Evolutionary conservation across 1,140 invertebrate genomes (phyloP).

Genomic region (Bombus haemorrhoidalis): DNA sequence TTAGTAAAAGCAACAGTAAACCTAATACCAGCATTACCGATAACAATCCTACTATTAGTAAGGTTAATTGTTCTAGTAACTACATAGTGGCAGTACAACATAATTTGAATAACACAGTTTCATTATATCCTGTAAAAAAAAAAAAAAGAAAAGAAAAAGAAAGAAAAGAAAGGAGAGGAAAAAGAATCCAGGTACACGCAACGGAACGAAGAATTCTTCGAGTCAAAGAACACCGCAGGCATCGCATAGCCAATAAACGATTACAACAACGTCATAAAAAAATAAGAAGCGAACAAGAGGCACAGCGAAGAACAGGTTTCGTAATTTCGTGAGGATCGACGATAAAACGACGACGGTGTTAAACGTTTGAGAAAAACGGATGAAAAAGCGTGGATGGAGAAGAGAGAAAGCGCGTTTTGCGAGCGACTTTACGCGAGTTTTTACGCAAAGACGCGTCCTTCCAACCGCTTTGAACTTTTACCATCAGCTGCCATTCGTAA

Average conservation of each 20-base stretch:
- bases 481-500: too few species aligned
- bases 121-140: neutral
- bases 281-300: too few species aligned
- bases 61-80: neutral
- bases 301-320: neutral
- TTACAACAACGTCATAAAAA: neutral
- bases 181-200: neutral
- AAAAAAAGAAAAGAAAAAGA: accelerated
- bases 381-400: constrained; percentile 13
- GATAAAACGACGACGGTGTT: neutral
- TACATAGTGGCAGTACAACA: neutral
- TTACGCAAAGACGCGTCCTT: too few species aligned
- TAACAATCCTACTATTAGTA: neutral
- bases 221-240: neutral
- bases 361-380: neutral
- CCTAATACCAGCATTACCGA: neutral
- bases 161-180: neutral
- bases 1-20: neutral
- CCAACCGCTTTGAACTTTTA: too few species aligned
- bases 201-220: neutral
- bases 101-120: neutral
- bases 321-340: neutral
- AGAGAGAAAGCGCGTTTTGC: neutral
- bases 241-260: neutral
- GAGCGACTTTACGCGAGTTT: too few species aligned